phyloP scores from a whole-genome alignment of 2,113 vertebrate genomes.

The Athene cunicularia region DNA sequence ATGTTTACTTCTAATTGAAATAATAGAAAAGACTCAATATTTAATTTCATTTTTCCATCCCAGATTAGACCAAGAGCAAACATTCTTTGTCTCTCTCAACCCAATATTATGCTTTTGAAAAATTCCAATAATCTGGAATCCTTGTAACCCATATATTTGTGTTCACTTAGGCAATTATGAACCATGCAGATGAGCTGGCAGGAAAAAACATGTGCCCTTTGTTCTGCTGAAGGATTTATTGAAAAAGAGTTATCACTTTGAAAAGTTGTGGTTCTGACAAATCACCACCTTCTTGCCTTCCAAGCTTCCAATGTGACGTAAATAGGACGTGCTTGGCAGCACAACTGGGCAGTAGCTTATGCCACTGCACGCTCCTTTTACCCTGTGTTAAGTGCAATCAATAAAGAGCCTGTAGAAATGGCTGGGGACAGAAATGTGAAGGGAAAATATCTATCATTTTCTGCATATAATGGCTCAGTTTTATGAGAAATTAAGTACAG shows the following conservation, averaged over 20 bases:
- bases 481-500: neutral
- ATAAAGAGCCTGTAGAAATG: neutral
- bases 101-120: rapidly evolving
- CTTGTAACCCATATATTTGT: neutral
- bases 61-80: neutral
- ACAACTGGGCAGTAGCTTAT: neutral
- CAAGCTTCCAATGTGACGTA: rapidly evolving
- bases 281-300: neutral
- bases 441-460: neutral
- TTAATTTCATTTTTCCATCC: neutral
- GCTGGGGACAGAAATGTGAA: neutral
- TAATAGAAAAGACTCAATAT: neutral
- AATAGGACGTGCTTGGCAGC: rapidly evolving
- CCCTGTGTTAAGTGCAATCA: neutral
- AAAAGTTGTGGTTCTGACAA: neutral
- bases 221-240: neutral
- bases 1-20: neutral
- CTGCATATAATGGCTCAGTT: neutral
- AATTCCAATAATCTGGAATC: neutral
- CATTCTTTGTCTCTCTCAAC: neutral
- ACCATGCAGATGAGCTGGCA: neutral
- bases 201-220: rapidly evolving
- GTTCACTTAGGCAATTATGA: neutral
- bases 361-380: neutral
- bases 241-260: neutral